phyloP scores from a whole-genome alignment of 2,888 invertebrate species.

The Eristalis arbustorum region DNA sequence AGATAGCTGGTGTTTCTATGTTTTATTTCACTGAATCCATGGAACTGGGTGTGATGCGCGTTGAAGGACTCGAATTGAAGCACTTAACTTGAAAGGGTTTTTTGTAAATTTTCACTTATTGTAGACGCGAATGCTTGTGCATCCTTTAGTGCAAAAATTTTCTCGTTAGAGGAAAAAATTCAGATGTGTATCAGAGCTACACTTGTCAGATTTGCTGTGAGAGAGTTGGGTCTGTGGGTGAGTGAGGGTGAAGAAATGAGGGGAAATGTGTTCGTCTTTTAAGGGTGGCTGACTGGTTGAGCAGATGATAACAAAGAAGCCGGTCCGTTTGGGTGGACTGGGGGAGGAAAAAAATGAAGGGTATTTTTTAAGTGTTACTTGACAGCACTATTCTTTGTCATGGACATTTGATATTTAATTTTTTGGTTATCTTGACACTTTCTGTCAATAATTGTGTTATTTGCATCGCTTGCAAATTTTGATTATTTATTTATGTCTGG shows the following conservation, averaged over 20 bases:
- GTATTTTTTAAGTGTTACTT: neutral
- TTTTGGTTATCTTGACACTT: too few relatives aligned
- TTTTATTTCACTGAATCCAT: neutral
- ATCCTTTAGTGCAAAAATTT: constrained; percentile 46
- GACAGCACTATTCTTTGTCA: neutral
- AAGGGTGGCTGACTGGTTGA: neutral
- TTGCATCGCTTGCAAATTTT: too few relatives aligned
- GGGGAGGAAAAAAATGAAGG: neutral
- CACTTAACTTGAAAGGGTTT: neutral
- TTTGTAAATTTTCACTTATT: neutral
- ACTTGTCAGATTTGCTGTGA: constrained; percentile 36
- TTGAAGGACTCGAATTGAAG: neutral
- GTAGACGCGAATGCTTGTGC: constrained; percentile 10
- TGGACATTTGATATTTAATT: neutral
- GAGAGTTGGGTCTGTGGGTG: neutral
- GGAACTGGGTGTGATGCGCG: neutral
- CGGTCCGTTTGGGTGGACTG: neutral
- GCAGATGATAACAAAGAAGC: neutral
- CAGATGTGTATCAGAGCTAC: constrained; percentile 64
- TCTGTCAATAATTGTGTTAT: too few relatives aligned
- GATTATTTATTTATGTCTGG: too few relatives aligned
- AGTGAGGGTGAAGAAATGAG: neutral
- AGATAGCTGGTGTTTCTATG: neutral
- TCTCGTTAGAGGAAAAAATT: constrained; percentile 40
- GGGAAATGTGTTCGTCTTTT: neutral